Evolutionary conservation across 2,797 vertebrate genomes (phyloP), one percentile per base, ranked within the genome.

Genomic region (Catharus ustulatus): DNA sequence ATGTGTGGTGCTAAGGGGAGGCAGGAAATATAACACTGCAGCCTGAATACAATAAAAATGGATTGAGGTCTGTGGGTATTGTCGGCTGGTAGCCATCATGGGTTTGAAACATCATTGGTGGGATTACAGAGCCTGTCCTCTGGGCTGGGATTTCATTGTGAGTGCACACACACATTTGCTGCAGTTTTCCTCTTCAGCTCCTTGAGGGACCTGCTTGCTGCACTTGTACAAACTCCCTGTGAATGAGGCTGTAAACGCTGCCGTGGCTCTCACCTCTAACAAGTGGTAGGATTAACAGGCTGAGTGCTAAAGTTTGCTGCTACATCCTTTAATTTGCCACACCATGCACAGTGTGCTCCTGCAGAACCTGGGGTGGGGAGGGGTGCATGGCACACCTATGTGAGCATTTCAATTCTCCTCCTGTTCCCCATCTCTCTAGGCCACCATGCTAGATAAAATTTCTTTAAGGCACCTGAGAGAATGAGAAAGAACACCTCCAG

Each of bases 1-100:
- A 98, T 99, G 99, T 99, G 99, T 98, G 99, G 98, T 98, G 98
- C 98, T 99, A 98, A 99, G 98, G 98, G 98, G 98, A 98, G 98
- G 98, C 98, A 98, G 99, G 98, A 99, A 99, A 99, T 99, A 99
- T 98, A 98, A 98, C 98, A 98, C 98, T 98, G 98, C 98, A 98
- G 98, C 98, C 98, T 97, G 98, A 98, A 99, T 99, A 99, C 99
- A 98, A 99, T 99, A 99, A 99, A 99, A 99, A 99, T 99, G 98
- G 99, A 99, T 99, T 97, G 98, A 98, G 98, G 98, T 98, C 97
- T 98, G 98, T 97, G 99, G 98, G 98, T 98, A 98, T 98, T 98
- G 98, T 98, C 98, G 98, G 98, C 98, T 98, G 98, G 98, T 98
- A 98, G 98, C 98, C 98, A 98, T 99, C 98, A 98, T 88, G 96